These are phyloP conservation scores for Theristus sp. DNA, from an alignment of 2,888 invertebrate genomes.

Conservation along the genomic window DNA sequence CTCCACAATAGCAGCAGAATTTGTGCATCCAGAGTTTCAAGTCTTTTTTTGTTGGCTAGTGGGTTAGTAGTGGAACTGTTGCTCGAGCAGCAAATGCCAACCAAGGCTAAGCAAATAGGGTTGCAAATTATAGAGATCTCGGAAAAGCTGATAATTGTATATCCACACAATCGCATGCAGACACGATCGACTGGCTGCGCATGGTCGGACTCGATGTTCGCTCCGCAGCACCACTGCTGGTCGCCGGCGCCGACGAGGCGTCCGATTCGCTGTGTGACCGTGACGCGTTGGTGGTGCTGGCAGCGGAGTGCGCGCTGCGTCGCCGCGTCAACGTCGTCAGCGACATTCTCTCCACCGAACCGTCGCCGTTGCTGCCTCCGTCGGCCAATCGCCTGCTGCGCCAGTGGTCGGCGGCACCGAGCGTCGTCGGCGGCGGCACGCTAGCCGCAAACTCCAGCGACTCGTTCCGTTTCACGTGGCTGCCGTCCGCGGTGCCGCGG, in stretches of 20 bases:
- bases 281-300: not conserved
- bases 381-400: not conserved
- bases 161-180: no score
- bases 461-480: not conserved
- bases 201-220: not conserved
- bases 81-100: no score
- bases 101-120: no score
- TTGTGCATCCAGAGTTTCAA: no score
- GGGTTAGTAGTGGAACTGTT: no score
- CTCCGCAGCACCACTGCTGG: not conserved
- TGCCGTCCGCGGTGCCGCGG: no score
- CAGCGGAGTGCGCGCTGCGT: not conserved
- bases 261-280: not conserved
- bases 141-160: no score
- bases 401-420: not conserved
- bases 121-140: no score
- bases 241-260: not conserved
- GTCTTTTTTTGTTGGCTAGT: no score
- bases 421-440: not conserved
- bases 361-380: not conserved
- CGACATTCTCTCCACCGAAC: not conserved
- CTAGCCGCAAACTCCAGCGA: not conserved
- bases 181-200: not conserved
- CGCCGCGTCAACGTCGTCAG: not conserved
- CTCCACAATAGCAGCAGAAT: no score